Conservation (phyloP, 2,797 vertebrate genomes). For the Delichon dasypus region DNA sequence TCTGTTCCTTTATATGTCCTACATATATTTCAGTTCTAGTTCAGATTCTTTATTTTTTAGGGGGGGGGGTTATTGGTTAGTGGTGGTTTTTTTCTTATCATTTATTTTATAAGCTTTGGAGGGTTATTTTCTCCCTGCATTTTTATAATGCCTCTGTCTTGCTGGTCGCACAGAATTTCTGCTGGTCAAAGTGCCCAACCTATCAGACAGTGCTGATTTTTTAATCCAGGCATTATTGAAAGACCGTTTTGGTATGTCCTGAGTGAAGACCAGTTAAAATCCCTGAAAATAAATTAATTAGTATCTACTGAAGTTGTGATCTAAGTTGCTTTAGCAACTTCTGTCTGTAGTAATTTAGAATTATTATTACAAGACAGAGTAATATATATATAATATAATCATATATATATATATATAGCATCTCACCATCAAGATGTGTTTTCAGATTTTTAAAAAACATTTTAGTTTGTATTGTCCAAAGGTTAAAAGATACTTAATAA, state of each 20-base stretch:
- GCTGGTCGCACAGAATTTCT: neutral
- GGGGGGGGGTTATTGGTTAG: accelerated
- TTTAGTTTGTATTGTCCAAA: neutral
- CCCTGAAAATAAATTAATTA: neutral
- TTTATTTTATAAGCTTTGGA: neutral
- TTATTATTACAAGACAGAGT: neutral
- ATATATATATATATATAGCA: neutral
- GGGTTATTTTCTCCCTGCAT: neutral
- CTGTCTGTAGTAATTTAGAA: neutral
- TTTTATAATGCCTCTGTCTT: neutral
- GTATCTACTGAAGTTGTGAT: neutral
- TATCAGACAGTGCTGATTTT: neutral
- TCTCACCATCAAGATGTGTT: neutral
- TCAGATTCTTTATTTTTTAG: neutral
- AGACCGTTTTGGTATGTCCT: neutral
- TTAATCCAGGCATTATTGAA: neutral
- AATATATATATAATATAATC: neutral
- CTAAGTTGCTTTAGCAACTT: neutral
- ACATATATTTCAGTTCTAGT: neutral
- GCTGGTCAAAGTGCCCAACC: neutral
- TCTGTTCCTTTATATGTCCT: neutral
- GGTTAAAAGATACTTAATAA: neutral
- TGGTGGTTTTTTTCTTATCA: neutral
- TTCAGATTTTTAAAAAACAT: neutral
- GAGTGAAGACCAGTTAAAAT: neutral